Conservation (phyloP, 2,797 vertebrate species). For the Oceanodroma leucorhoa region DNA sequence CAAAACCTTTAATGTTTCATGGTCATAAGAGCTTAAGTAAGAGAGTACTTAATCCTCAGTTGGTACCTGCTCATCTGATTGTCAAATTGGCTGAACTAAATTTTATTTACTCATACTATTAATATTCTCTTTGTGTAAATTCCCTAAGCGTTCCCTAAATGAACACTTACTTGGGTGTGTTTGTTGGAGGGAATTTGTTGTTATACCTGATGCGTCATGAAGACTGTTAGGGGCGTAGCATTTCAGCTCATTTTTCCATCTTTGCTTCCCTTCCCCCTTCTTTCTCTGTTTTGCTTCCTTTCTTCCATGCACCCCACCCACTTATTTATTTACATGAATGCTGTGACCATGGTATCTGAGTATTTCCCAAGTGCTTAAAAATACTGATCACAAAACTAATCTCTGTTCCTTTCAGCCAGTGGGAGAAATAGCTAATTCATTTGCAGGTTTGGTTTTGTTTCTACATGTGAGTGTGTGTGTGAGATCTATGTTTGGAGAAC, state of each 20-base stretch:
- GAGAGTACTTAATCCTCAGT: background rate
- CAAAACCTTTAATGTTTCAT: background rate
- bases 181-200: slow-evolving; percentile 5
- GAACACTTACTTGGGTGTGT: background rate
- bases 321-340: slow-evolving; percentile 39
- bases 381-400: slow-evolving; percentile 40
- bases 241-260: background rate
- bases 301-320: background rate
- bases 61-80: background rate
- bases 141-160: background rate
- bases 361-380: slow-evolving; percentile 41
- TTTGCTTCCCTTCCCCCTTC: slow-evolving; percentile 3
- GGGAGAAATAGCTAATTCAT: slow-evolving; percentile 1
- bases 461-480: slow-evolving; percentile 8
- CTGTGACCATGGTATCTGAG: slow-evolving; percentile 45
- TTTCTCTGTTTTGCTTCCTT: slow-evolving; percentile 11
- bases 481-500: background rate
- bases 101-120: background rate
- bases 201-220: background rate
- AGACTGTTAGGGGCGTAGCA: background rate
- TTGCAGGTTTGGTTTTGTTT: slow-evolving; percentile 53
- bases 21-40: background rate
- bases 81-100: background rate
- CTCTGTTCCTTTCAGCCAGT: slow-evolving; percentile 19
- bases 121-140: background rate